Percentiles rank a stretch among this genome's conserved stretches.
Conservation (phyloP, 2,797 vertebrate species). For the Syndactyla subalaris region DNA sequence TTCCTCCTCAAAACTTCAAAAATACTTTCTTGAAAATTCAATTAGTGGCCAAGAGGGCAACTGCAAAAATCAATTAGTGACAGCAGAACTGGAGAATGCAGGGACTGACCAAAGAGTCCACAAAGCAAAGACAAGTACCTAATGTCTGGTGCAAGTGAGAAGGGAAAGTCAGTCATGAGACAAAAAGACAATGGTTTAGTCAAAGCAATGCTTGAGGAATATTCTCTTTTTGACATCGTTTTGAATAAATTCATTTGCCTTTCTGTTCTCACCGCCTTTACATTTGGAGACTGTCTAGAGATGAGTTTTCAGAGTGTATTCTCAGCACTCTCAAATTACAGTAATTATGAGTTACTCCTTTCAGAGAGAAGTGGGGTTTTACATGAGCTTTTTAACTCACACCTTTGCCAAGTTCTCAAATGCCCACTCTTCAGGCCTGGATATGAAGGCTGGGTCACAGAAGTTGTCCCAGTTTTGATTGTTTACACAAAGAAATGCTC, state of each 20-base stretch:
- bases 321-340: background rate
- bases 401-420: background rate
- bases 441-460: background rate
- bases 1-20: background rate
- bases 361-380: background rate
- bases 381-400: background rate
- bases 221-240: background rate
- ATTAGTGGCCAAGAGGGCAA: background rate
- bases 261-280: background rate
- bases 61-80: background rate
- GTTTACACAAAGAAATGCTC: background rate
- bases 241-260: background rate
- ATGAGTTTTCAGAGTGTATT: background rate
- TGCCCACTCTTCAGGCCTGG: background rate
- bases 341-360: constrained; percentile 15
- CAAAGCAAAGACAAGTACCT: background rate
- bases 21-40: background rate
- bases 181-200: background rate
- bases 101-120: background rate
- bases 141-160: background rate
- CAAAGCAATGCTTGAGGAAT: background rate
- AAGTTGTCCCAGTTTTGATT: background rate
- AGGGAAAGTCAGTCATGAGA: background rate
- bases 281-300: background rate
- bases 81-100: background rate